phyloP scores from a whole-genome alignment of 2,113 vertebrate genomes.

The Tragelaphus scriptus region DNA sequence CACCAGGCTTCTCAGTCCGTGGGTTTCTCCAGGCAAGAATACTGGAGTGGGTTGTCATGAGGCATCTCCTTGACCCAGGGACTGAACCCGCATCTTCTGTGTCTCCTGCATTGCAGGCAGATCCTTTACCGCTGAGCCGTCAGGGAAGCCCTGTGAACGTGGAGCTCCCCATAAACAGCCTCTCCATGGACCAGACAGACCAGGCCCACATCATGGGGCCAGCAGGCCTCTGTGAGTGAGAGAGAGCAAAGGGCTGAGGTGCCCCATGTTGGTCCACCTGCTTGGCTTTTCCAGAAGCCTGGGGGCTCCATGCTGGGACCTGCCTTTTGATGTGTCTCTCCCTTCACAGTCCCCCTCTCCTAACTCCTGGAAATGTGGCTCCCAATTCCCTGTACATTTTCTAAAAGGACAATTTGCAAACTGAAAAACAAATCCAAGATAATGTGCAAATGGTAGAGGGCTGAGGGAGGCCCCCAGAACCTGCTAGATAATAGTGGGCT shows the following conservation, averaged over 20 bases:
- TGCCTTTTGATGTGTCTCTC: background rate
- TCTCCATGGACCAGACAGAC: background rate
- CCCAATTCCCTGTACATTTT: background rate
- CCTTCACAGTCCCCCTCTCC: background rate
- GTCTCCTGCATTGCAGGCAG: background rate
- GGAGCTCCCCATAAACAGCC: background rate
- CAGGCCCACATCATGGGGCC: accelerated
- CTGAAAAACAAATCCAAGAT: background rate
- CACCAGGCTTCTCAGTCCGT: background rate
- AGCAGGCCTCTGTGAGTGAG: background rate
- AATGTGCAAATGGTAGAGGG: too few relatives aligned
- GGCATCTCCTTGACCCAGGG: background rate
- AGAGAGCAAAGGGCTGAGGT: background rate
- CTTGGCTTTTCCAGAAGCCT: background rate
- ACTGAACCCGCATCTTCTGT: background rate
- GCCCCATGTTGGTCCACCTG: background rate
- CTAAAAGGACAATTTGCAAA: background rate
- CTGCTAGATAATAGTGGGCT: background rate
- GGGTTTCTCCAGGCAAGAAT: background rate
- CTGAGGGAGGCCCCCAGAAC: background rate
- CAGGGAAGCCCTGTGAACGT: background rate
- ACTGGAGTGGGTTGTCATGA: background rate
- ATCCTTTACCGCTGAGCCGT: background rate
- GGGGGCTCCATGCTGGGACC: too few relatives aligned
- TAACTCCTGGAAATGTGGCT: background rate